Base-by-base conservation (phyloP, 2,888 invertebrate genomes). In the Dynastes hyllus region DNA sequence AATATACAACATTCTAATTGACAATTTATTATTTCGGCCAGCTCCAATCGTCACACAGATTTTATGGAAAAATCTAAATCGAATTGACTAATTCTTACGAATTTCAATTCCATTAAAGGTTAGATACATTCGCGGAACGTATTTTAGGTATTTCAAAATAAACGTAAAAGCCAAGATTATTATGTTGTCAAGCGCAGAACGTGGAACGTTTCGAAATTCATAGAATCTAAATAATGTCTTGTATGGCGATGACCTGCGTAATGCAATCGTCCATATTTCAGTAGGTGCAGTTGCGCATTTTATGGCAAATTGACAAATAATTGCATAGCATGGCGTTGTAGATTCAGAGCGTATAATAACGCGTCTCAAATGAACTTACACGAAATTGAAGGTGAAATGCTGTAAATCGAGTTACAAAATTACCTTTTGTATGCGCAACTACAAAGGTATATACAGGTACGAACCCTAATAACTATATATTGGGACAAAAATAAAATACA, bases 201-300 rank as follows among this genome's bases (percentile, higher is more conserved):
- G 67, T 50, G 5, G 5, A 58, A 9, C 32, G 40, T 67, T 67
- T 67, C 50, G 67, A 67, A 67, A 67, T 67, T 67, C 45, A 67
- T 67, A 50, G 67, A 22, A 45, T 67, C 50, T 67, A 67, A 67
- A 67, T 67, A 45, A 67, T 67, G 67, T 67, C 45, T 67, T 67
- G 45, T 45, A 67, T 67, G 11, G 50, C 67, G 67, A 50, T 50
- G 45, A 50, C 13, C 45, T 50, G 67, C 11, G 16, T n/a, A 16
- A 50, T 65, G 67, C 45, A 11, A 22, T 2, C 16, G 45, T 67
- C 32, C 65, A 73, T 37, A 58, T 73, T 73, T 40, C 2, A 29
- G 73, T 11, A 29, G 16, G 73, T 73, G 40, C 58, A 73, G 40
- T 73, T 73, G 37, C 40, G 73, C 73, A 73, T 58, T 73, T 61